Conservation (phyloP, 2,888 invertebrate genomes). For the Drosophila pullipes region DNA sequence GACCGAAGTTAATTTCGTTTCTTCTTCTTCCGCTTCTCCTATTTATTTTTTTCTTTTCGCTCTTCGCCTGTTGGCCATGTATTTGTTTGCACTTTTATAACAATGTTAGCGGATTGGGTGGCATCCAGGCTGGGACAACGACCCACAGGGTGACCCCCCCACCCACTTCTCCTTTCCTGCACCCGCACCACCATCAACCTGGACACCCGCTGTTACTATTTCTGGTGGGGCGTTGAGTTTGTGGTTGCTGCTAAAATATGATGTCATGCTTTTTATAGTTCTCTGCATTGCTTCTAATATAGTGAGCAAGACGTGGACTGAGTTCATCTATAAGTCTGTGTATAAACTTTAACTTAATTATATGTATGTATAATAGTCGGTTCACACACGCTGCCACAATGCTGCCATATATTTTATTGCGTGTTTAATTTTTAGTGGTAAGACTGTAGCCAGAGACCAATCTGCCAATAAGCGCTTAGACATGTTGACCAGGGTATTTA, state of each 20-base stretch:
- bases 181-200: neutral
- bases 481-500: neutral
- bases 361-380: neutral
- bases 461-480: neutral
- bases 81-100: constrained; percentile 82
- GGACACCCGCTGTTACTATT: constrained; percentile 23
- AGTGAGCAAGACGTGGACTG: neutral
- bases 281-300: constrained; percentile 13
- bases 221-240: constrained; percentile 25
- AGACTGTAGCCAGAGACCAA: neutral
- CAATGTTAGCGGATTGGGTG: constrained; percentile 69
- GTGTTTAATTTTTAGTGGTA: neutral
- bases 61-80: constrained; percentile 33
- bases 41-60: constrained; percentile 20
- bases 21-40: constrained; percentile 14
- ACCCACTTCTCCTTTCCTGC: neutral
- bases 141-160: constrained; percentile 6
- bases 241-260: constrained; percentile 71
- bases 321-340: neutral
- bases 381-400: neutral
- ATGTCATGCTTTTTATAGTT: constrained; percentile 74
- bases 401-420: neutral
- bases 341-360: neutral
- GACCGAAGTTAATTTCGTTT: constrained; percentile 42
- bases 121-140: constrained; percentile 23